phyloP scores from a whole-genome alignment of 1,140 invertebrate species.

The Heliconius nattereri region DNA sequence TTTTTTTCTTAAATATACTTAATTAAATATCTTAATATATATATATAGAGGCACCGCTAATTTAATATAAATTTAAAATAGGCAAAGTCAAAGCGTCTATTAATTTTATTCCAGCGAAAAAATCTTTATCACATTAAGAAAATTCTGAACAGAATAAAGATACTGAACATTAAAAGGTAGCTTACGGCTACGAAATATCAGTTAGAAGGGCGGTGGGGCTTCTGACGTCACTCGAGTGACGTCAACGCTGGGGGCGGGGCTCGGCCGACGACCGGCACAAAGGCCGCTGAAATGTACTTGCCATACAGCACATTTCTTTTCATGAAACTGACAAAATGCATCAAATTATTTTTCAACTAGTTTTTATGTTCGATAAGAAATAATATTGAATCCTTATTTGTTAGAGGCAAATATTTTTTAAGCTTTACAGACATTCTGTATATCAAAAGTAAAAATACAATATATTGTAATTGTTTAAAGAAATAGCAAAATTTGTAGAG shows the following conservation, averaged over 20 bases:
- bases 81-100: not conserved
- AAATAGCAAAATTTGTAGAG: not conserved
- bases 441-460: not conserved
- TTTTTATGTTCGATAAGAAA: not conserved
- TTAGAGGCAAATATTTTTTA: not conserved
- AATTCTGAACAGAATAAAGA: conserved; percentile 27
- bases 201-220: conserved; percentile 47
- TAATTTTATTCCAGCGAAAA: not conserved
- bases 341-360: not conserved
- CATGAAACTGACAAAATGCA: not conserved
- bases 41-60: no score
- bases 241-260: conserved; percentile 68
- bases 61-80: no score
- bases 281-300: conserved; percentile 19
- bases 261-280: conserved; percentile 41
- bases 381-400: not conserved
- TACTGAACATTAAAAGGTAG: conserved; percentile 32
- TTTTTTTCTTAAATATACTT: no score
- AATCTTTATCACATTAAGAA: conserved; percentile 32
- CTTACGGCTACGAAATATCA: conserved; percentile 38
- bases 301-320: not conserved
- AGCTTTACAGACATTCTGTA: not conserved
- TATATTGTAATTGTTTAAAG: not conserved
- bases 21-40: no score
- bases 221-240: conserved; percentile 70